Base-by-base conservation (phyloP, 2,888 invertebrate genomes). In the Epinotia brunnichana region DNA sequence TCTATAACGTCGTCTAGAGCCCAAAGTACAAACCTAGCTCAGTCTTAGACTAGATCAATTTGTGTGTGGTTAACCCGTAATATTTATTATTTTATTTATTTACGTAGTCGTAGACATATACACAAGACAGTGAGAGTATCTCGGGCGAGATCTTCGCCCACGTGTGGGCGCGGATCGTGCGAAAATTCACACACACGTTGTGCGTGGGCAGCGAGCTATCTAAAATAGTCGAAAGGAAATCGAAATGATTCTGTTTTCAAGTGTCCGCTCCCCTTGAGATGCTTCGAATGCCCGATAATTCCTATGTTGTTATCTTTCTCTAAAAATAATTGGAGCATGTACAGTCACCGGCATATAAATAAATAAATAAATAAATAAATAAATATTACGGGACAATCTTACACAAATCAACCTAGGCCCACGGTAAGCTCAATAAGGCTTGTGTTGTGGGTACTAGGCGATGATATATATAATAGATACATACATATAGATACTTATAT, bases 211-310 rank as follows among this genome's bases (percentile, higher is more conserved):
- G 35, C 15, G 17, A 35, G 24, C 15, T 7, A 17, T 41, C 10
- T 19, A 56, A 56, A 66, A 66, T 56, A 66, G 41, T 56, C 62
- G 48, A 17, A 35, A 15, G 13, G 21, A 54, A 56, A 64, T 54
- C 19, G 64, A 64, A 53, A 64, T 54, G 9, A 54, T 54, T 54
- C 35, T 64, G 35, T 39, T 64, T 64, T 21, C 13, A 63, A 64
- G 15, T 41, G 39, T 21, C 41, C 3, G n/a, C 29, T 57, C 29
- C 29, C 13, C 1, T 15, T 21, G 57, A 57, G 13, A 21, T n/a
- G 48, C 35, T 35, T 35, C 35, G 9, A 35, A 35, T 35, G 35
- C 35, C 35, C 35, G 1, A 35, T 35, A 48, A 48, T 48, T 48
- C 48, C 48, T 44, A 15, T 9, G 1, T 35, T 9, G 1, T 35